phyloP scores from a whole-genome alignment of 2,113 vertebrate genomes.

The Tamias sibiricus region DNA sequence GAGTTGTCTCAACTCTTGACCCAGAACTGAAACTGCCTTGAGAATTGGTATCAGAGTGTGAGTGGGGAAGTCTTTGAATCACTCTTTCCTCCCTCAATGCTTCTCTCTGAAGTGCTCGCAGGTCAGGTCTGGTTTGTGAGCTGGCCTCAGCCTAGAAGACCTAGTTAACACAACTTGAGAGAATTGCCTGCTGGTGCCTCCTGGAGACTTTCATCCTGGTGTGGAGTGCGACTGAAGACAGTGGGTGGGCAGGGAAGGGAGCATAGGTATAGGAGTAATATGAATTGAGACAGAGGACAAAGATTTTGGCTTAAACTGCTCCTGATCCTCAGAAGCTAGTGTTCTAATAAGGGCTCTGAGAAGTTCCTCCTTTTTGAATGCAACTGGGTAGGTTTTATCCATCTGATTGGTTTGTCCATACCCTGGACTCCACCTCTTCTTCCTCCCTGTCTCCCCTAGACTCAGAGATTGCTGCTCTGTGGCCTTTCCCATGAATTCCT shows the following conservation, averaged over 20 bases:
- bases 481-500: not conserved
- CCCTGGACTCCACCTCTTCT: not conserved
- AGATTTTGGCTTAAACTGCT: not conserved
- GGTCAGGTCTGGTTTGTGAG: not conserved
- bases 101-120: not conserved
- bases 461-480: not conserved
- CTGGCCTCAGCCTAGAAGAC: not conserved
- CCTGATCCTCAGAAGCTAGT: not conserved
- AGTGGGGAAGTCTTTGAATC: not conserved
- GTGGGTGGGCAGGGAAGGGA: not conserved
- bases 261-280: not conserved
- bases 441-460: not conserved
- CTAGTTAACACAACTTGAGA: slow-evolving; percentile 13
- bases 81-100: not conserved
- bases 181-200: not conserved
- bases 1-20: slow-evolving; percentile 68
- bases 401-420: not conserved
- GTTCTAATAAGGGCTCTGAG: not conserved
- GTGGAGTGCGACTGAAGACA: not conserved
- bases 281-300: not conserved
- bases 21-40: slow-evolving; percentile 68
- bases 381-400: not conserved
- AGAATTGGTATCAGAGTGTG: not conserved
- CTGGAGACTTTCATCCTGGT: not conserved
- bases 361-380: not conserved